Base-by-base conservation (phyloP, 2,113 vertebrate genomes). In the Trachemys scripta region DNA sequence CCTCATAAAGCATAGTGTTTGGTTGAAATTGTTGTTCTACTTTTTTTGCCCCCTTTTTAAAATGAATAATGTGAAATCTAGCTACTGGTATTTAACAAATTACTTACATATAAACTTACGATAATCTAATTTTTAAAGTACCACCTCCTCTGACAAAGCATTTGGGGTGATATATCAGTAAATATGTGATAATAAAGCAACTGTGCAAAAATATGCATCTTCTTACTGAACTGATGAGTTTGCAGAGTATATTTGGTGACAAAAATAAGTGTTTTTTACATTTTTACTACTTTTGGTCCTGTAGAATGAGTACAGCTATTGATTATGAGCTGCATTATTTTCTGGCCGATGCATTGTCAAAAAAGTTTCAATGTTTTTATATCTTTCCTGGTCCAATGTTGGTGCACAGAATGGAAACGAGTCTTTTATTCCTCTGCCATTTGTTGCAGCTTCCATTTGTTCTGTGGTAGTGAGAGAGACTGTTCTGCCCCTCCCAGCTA, bases 121-220 rank as follows among this genome's bases (percentile, higher is more conserved):
- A 96, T 84, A 90, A 91, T 85, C 91, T 91, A 1, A 0, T 97
- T 92, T 92, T 85, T 93, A 96, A 95, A 91, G 92, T 80, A 80
- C 89, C 90, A 54, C 92, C 85, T 97, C 89, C 96, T 95, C 72
- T 93, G 85, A 87, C 93, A 96, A 95, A 94, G 85, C 85, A 31
- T 93, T 97, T 97, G 93, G 10, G 92, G 93, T 94, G 90, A 88
- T 95, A 90, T 85, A 92, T 97, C 94, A 95, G 94, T 96, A 96
- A 97, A 95, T 97, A 90, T 54, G 84, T 88, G 82, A 94, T 80
- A 95, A 95, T 97, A 97, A 96, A 97, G 89, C 87, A 65, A 90
- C 95, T 95, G 90, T 94, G 79, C 92, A 93, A 91, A 96, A 97
- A 93, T 88, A 94, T 69, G 94, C 85, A 94, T 88, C 96, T 95